Percentiles rank a stretch among this genome's conserved stretches.
Conservation (phyloP, 2,797 vertebrate genomes). For the Apogon talboti region DNA sequence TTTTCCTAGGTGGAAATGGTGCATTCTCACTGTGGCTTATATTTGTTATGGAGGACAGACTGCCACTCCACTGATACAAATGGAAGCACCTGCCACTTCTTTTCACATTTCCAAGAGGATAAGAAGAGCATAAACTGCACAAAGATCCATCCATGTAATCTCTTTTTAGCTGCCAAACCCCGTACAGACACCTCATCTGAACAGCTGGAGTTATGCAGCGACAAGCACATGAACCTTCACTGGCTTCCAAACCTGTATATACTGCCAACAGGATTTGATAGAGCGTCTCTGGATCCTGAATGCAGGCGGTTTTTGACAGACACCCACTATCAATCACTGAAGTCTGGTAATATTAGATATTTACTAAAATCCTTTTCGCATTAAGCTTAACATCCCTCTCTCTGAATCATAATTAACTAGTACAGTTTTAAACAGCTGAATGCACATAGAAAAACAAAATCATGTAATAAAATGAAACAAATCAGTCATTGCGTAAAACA, state of each 20-base stretch:
- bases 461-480: too few species aligned
- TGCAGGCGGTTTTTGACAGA: background rate
- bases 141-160: background rate
- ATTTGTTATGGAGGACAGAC: background rate
- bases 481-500: too few species aligned
- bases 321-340: background rate
- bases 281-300: background rate
- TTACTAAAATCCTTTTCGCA: too few species aligned
- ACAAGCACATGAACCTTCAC: slow-evolving; percentile 10
- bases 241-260: slow-evolving; percentile 10
- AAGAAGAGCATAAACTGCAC: background rate
- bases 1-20: background rate
- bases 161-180: background rate
- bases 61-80: background rate
- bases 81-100: background rate
- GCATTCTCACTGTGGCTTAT: slow-evolving; percentile 8
- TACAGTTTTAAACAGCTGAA: too few species aligned
- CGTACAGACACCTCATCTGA: background rate
- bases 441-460: too few species aligned
- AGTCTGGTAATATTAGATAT: too few species aligned
- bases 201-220: background rate
- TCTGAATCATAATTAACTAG: too few species aligned
- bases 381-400: too few species aligned
- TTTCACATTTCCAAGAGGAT: background rate
- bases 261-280: background rate